Evolutionary conservation across 2,113 vertebrate genomes (phyloP), one percentile per base, ranked within the genome.

Genomic region (Atractosteus spatula): DNA sequence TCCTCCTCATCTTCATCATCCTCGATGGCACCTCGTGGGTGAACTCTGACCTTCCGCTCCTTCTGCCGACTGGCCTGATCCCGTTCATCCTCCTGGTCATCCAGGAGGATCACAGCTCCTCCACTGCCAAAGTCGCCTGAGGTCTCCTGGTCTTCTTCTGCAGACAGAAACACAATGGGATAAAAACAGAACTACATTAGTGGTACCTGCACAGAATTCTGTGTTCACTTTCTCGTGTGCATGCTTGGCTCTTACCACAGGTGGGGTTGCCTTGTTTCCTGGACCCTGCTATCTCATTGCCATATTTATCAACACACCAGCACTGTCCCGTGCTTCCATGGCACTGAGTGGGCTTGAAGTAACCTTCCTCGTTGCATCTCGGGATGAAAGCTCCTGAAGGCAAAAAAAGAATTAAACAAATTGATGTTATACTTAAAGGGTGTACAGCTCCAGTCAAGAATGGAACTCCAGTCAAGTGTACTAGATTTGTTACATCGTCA

Each of bases 271-370:
- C 97, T 82, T 94, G 95, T 83, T 95, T 96, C 85, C 96, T 92
- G 71, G 96, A 97, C 80, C 97, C 97, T 0, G 96, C 95, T 5
- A 97, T 91, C 88, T 99, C 97, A 0, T 99, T 98, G 12, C 97
- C 96, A 0, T 99, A 98, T 81, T 97, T 98, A 85, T 99, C 96
- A 55, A 97, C 96, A 67, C 97, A 99, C 96, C 96, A 99, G 86
- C 97, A 99, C 83, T 99, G 97, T 11, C 95, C 95, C 0, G 93
- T 96, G 86, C 93, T 95, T 80, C 94, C 87, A 0, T 97, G 97
- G 83, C 97, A 99, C 89, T 99, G 97, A 0, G 95, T 97, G 45
- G 96, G 89, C 85, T 93, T 96, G 85, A 97, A 99, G 83, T 97
- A 99, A 59, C 96, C 97, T 42, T 98, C 96, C 8, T 97, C 96